phyloP scores from a whole-genome alignment of 2,888 invertebrate species.

The Dryocosmus kuriphilus region DNA sequence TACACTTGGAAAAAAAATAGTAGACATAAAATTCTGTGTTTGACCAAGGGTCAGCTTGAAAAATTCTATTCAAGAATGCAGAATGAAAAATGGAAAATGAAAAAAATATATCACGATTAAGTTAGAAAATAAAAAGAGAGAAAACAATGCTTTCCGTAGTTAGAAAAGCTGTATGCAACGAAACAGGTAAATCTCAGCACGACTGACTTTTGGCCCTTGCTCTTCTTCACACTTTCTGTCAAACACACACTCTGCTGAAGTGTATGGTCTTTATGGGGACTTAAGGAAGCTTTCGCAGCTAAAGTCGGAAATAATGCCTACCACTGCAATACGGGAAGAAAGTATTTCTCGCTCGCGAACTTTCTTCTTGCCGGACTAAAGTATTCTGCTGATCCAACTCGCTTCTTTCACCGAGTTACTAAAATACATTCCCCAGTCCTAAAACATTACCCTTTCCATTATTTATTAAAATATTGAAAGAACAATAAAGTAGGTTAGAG shows the following conservation, averaged over 20 bases:
- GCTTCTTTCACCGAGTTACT: conserved; percentile 26
- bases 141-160: not conserved
- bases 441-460: conserved; percentile 22
- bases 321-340: conserved; percentile 38
- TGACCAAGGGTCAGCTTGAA: too few species aligned
- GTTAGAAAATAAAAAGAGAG: not conserved
- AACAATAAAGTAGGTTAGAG: conserved; percentile 29
- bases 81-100: not conserved
- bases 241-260: conserved; percentile 27
- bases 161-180: conserved; percentile 33
- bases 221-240: conserved; percentile 41
- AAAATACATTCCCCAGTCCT: conserved; percentile 21
- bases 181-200: conserved; percentile 58
- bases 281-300: conserved; percentile 31
- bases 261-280: conserved; percentile 19
- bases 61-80: too few species aligned
- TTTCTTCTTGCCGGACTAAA: conserved; percentile 26
- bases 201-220: conserved; percentile 54
- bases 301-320: conserved; percentile 37
- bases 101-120: not conserved
- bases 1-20: too few species aligned
- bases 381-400: conserved; percentile 32
- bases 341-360: conserved; percentile 38
- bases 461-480: conserved; percentile 27
- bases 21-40: too few species aligned